These are phyloP conservation scores for Meandrina meandrites DNA, from an alignment of 92 coral and sea anemone genomes.

Conservation along the genomic window DNA sequence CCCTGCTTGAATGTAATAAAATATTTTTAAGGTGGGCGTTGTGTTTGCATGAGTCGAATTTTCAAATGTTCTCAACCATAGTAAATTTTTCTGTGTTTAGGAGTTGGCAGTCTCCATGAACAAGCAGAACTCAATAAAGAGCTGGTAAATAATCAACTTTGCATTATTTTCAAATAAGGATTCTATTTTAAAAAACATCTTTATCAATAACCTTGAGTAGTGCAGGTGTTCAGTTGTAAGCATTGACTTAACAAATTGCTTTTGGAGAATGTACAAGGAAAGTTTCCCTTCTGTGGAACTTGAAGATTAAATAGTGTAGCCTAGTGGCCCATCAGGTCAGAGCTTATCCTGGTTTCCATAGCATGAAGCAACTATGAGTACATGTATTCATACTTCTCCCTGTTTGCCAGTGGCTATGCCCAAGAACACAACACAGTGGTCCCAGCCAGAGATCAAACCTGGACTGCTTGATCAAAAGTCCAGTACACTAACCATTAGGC, in stretches of 20 bases:
- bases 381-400: no score
- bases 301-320: no score
- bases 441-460: no score
- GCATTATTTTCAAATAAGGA: not conserved
- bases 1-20: not conserved
- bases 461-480: no score
- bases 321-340: no score
- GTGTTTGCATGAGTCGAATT: not conserved
- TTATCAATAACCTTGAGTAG: not conserved
- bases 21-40: not conserved
- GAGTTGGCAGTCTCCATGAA: conserved; percentile 83
- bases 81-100: conserved; percentile 43
- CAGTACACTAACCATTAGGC: no score
- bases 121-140: conserved; percentile 91
- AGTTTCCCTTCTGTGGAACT: not conserved
- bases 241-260: not conserved
- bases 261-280: not conserved
- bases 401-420: no score
- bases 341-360: no score
- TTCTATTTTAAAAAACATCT: not conserved
- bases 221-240: not conserved
- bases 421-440: no score
- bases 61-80: no score
- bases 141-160: conserved; percentile 60
- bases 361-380: no score